Percentiles rank a stretch among this genome's conserved stretches.
phyloP scores from a whole-genome alignment of 2,797 vertebrate species.

The Parauchenoglanis punctatus region DNA sequence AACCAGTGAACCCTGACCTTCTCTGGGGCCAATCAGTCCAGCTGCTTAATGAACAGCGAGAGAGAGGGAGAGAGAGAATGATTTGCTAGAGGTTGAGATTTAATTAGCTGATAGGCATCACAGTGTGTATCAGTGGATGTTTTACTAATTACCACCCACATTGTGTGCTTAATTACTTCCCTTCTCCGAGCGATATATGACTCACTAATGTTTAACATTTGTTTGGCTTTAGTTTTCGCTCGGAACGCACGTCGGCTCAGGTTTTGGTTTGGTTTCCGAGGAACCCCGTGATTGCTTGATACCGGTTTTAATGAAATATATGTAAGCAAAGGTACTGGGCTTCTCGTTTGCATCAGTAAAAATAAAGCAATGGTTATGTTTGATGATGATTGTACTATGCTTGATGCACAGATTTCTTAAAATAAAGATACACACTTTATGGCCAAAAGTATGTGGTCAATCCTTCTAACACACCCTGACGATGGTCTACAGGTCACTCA shows the following conservation, averaged over 20 bases:
- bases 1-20: conserved; percentile 71
- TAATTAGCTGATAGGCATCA: conserved; percentile 72
- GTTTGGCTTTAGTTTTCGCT: neutral
- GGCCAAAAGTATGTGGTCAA: neutral
- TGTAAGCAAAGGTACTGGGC: too few relatives aligned
- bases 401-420: neutral
- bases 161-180: conserved; percentile 46
- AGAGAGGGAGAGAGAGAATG: conserved; percentile 44
- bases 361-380: neutral
- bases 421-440: neutral
- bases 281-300: neutral
- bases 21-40: conserved; percentile 68
- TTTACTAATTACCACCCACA: conserved; percentile 48
- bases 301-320: neutral
- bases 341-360: neutral
- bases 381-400: neutral
- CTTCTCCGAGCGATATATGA: conserved; percentile 20
- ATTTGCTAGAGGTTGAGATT: conserved; percentile 57
- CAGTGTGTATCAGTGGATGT: conserved; percentile 45
- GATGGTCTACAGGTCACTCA: too few relatives aligned
- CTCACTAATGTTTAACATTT: conserved; percentile 13
- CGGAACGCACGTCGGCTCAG: neutral
- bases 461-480: neutral
- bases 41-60: conserved; percentile 65
- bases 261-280: neutral